Base-by-base conservation (phyloP, 2,888 invertebrate species). In the Dryocosmus kuriphilus region DNA sequence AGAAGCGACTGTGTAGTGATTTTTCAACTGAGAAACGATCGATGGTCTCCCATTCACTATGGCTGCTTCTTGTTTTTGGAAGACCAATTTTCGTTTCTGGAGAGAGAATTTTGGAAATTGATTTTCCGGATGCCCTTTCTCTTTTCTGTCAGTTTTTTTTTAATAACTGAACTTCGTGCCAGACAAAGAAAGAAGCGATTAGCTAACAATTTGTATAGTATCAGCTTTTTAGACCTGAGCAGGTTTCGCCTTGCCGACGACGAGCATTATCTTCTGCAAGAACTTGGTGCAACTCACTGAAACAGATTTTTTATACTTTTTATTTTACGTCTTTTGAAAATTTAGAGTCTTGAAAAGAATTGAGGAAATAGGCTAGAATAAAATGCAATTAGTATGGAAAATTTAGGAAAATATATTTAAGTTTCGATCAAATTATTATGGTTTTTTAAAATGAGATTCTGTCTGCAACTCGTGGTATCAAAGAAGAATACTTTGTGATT, bases 221-320 rank as follows among this genome's bases (percentile, higher is more conserved):
- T 71, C 71, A 51, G 30, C 71, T 71, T 71, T 91, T 94, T 94
- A 95, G 90, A 95, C 94, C 92, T 94, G 94, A 89, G 94, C 94
- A 88, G 95, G 93, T 92, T 95, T 95, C 85, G 94, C 92, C 89
- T 96, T 95, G 84, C 95, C 95, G 85, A 96, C 94, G 82, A 96
- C 96, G 92, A 96, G 92, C 89, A 96, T 93, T 86, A 95, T 89
- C 91, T 95, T 95, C 91, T 96, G 96, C 83, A 96, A 92, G 87
- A 93, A 92, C 86, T 92, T 92, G 35, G 96, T 96, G 80, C 92
- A 88, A 86, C 89, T 93, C 92, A 94, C 95, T 95, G 93, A 19
- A 92, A 93, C 75, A 62, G 2, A 75, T 30, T 62, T 46, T 62
- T 67, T 27, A 16, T 19, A 0, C 19, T 27, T 30, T 71, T 27